Conservation (phyloP, 2,113 vertebrate genomes). For the Psilopsiagon aurifrons region DNA sequence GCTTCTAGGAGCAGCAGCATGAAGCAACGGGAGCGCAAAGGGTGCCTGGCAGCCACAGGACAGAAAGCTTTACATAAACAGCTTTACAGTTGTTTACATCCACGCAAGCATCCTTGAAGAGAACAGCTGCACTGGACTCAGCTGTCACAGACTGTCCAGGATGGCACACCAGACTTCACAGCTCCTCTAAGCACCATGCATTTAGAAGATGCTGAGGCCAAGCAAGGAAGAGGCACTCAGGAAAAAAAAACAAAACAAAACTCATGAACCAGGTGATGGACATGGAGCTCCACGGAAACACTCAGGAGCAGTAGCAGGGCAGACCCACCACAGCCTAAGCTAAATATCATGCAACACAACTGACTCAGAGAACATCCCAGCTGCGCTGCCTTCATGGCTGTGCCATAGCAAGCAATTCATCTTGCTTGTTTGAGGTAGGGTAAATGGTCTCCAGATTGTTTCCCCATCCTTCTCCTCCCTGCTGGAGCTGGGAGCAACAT, state of each 20-base stretch:
- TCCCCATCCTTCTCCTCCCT: background rate
- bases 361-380: background rate
- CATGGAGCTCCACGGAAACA: background rate
- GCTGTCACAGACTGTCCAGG: background rate
- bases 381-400: rapidly evolving
- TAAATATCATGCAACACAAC: background rate
- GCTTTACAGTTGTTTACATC: background rate
- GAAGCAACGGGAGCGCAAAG: background rate
- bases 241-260: background rate
- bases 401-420: background rate
- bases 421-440: background rate
- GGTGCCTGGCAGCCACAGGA: background rate
- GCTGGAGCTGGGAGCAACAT: background rate
- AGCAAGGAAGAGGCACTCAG: background rate
- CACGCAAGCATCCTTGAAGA: constrained; percentile 5
- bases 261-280: background rate
- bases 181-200: background rate
- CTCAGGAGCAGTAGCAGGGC: background rate
- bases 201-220: background rate
- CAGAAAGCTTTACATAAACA: background rate
- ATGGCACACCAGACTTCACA: background rate
- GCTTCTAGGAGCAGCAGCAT: background rate
- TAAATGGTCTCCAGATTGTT: background rate
- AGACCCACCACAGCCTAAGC: background rate
- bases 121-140: constrained; percentile 3